Evolutionary conservation across 2,797 vertebrate species (phyloP).

Genomic region (Thaleichthys pacificus): DNA sequence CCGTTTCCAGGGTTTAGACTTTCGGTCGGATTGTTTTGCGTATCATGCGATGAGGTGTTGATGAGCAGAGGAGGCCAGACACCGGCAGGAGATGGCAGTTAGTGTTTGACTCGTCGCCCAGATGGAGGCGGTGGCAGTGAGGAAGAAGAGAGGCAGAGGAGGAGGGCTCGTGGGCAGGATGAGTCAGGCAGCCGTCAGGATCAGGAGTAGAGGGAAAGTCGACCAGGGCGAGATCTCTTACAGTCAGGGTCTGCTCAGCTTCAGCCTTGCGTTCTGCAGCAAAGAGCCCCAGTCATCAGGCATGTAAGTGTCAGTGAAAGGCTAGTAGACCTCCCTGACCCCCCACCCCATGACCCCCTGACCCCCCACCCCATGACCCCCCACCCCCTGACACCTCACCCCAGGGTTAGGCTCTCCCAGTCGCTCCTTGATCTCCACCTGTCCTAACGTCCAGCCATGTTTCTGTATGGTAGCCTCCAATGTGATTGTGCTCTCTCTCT

Average conservation of each 20-base stretch:
- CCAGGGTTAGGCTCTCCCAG: not conserved
- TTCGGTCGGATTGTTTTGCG: not conserved
- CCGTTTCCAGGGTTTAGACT: not conserved
- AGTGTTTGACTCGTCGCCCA: conserved; percentile 12
- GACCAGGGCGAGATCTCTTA: not conserved
- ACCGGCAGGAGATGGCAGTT: not conserved
- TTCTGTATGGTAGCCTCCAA: too few relatives aligned
- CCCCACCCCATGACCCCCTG: not conserved
- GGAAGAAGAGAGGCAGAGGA: not conserved
- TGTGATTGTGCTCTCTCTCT: too few relatives aligned
- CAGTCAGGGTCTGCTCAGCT: conserved; percentile 1
- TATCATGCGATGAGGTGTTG: not conserved
- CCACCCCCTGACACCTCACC: too few relatives aligned
- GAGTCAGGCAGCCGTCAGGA: conserved; percentile 6
- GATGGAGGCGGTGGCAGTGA: conserved; percentile 5
- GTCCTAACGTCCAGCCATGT: too few relatives aligned
- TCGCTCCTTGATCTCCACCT: too few relatives aligned
- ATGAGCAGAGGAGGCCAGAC: not conserved
- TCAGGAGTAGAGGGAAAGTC: not conserved
- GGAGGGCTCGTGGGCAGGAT: conserved; percentile 3
- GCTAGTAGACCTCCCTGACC: not conserved
- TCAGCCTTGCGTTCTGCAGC: not conserved
- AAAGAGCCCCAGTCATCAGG: not conserved
- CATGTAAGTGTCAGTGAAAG: not conserved
- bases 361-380: too few relatives aligned